Conservation (phyloP, 2,888 invertebrate species). For the Siphonodentalium dalli region DNA sequence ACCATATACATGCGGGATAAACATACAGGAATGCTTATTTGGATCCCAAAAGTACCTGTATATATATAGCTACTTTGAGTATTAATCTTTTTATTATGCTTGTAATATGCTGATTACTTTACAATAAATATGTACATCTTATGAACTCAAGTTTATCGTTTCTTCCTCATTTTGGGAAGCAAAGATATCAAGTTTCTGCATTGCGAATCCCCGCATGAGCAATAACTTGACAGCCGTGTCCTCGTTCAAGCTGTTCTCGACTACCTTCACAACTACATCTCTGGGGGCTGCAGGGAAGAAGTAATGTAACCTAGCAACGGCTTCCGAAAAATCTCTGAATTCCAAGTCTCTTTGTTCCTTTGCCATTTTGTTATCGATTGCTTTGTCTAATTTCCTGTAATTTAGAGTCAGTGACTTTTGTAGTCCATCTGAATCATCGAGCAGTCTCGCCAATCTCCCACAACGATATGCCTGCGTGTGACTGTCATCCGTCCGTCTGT, state of each 20-base stretch:
- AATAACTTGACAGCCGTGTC: conserved; percentile 38
- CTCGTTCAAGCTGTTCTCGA: conserved; percentile 33
- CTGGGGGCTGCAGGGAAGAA: conserved; percentile 42
- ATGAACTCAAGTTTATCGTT: too few relatives aligned
- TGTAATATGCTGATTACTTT: too few relatives aligned
- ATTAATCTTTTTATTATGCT: too few relatives aligned
- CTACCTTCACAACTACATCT: conserved; percentile 23
- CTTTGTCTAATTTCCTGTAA: conserved; percentile 13
- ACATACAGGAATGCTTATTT: too few relatives aligned
- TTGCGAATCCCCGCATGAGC: conserved; percentile 37
- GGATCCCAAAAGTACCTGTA: too few relatives aligned
- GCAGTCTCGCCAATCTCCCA: conserved; percentile 34
- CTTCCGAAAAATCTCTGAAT: conserved; percentile 26
- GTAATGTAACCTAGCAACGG: conserved; percentile 36
- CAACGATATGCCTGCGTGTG: conserved; percentile 35
- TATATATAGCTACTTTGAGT: too few relatives aligned
- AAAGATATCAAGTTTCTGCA: conserved; percentile 21
- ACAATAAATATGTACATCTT: too few relatives aligned
- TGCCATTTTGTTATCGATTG: conserved; percentile 21
- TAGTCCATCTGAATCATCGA: conserved; percentile 33
- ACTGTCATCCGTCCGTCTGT: conserved; percentile 23
- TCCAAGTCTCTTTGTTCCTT: conserved; percentile 5
- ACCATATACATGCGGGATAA: too few relatives aligned
- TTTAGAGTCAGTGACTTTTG: conserved; percentile 25
- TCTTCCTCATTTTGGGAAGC: not conserved